phyloP scores from a whole-genome alignment of 2,113 vertebrate genomes.

The Holacanthus passer region DNA sequence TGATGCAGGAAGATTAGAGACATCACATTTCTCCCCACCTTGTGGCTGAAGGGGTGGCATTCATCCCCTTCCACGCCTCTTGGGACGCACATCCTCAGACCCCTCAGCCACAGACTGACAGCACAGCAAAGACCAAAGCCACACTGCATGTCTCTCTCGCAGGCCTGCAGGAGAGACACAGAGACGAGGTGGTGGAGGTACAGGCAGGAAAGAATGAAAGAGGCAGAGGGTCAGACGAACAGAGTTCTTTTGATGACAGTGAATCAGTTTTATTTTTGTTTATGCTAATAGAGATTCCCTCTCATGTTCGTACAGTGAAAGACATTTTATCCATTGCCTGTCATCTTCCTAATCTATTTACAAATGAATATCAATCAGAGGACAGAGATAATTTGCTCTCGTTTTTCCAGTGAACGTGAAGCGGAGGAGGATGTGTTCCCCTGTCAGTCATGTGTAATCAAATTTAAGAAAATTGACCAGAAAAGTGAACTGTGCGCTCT shows the following conservation, averaged over 20 bases:
- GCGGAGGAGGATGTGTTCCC: conserved; percentile 64
- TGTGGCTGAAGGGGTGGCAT: conserved; percentile 92
- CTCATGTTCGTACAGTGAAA: conserved; percentile 23
- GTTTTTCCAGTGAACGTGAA: conserved; percentile 56
- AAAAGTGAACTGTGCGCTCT: conserved; percentile 14
- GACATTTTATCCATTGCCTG: conserved; percentile 47
- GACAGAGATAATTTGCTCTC: conserved; percentile 68
- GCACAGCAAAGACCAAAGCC: conserved; percentile 90
- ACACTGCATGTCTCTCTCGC: conserved; percentile 90
- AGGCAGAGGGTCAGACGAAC: neutral
- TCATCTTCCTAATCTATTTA: conserved; percentile 73
- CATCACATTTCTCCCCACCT: conserved; percentile 81
- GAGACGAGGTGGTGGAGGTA: neutral
- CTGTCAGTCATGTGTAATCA: conserved; percentile 61
- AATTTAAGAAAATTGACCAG: conserved; percentile 46
- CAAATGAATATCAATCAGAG: conserved; percentile 65
- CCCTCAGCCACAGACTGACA: conserved; percentile 92
- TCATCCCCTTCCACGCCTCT: conserved; percentile 90
- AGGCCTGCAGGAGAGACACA: conserved; percentile 85
- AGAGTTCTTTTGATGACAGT: conserved; percentile 16
- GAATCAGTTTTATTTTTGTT: conserved; percentile 24
- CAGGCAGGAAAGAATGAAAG: neutral
- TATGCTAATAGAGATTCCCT: conserved; percentile 31
- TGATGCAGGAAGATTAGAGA: conserved; percentile 22
- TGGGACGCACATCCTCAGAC: conserved; percentile 91